Evolutionary conservation across 2,797 vertebrate genomes (phyloP).

Genomic region (Corythornis leucogaster): DNA sequence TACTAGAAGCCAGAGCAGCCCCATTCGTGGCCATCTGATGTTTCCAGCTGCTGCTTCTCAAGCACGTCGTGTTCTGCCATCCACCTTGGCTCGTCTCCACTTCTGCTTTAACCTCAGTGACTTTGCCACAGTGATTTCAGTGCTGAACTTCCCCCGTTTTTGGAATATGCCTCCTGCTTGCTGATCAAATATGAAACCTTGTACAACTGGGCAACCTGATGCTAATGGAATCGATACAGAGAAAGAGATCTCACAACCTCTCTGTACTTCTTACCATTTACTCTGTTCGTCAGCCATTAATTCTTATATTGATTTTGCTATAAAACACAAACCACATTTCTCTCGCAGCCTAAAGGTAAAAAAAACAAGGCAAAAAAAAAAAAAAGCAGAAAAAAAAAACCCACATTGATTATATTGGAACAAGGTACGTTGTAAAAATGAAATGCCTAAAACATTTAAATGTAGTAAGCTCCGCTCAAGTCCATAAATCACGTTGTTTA

Average conservation of each 20-base stretch:
- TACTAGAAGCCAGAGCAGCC: background rate
- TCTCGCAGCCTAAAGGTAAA: slow-evolving; percentile 32
- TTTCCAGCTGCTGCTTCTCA: background rate
- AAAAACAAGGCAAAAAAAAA: slow-evolving; percentile 34
- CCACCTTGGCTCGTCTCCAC: slow-evolving; percentile 26
- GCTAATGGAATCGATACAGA: slow-evolving; percentile 48
- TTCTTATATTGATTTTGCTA: slow-evolving; percentile 81
- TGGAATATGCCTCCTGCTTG: slow-evolving; percentile 14
- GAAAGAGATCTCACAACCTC: slow-evolving; percentile 26
- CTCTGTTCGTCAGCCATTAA: slow-evolving; percentile 77
- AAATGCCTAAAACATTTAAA: slow-evolving; percentile 80
- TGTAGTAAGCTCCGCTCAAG: slow-evolving; percentile 75
- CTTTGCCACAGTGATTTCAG: slow-evolving; percentile 2
- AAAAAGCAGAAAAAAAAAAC: slow-evolving; percentile 39
- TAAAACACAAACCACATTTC: slow-evolving; percentile 74
- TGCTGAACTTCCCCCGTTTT: accelerated
- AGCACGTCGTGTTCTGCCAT: background rate
- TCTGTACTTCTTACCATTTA: slow-evolving; percentile 59
- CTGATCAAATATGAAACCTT: slow-evolving; percentile 55
- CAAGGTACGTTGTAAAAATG: slow-evolving; percentile 77
- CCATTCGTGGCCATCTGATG: background rate
- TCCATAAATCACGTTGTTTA: slow-evolving; percentile 79
- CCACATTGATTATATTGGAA: slow-evolving; percentile 80
- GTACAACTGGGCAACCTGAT: background rate
- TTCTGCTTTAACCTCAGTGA: slow-evolving; percentile 18